Percentiles rank a stretch among this genome's conserved stretches.
Conservation (phyloP, 1,140 invertebrate genomes). For the Arctopsyche grandis region DNA sequence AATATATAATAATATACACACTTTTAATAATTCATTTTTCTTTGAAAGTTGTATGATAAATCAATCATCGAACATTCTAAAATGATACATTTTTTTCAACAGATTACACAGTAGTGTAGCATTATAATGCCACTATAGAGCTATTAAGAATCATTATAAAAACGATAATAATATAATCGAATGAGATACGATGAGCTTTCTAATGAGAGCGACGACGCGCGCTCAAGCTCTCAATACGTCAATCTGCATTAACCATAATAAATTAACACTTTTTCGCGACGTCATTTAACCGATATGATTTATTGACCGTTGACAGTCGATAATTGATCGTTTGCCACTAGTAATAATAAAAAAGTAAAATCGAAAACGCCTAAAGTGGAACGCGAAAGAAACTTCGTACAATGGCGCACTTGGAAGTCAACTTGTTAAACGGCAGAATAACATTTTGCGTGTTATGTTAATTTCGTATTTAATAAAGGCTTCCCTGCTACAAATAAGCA, state of each 20-base stretch:
- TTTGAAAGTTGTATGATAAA: no score
- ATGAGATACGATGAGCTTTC: background rate
- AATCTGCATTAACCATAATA: background rate
- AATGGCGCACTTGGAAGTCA: background rate
- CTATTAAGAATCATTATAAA: no score
- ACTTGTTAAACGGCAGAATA: background rate
- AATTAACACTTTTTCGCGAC: no score
- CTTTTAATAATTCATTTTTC: no score
- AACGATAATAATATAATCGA: background rate
- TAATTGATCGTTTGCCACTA: background rate
- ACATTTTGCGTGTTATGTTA: background rate
- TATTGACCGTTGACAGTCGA: slow-evolving; percentile 3
- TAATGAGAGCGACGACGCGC: background rate
- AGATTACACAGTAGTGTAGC: no score
- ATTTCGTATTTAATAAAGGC: background rate
- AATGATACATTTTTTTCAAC: no score
- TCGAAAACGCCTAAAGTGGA: no score
- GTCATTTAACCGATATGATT: background rate
- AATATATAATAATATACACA: no score
- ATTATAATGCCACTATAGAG: slow-evolving; percentile 5
- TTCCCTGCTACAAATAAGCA: no score
- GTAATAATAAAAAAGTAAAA: no score
- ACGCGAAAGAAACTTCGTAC: no score
- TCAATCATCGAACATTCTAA: no score
- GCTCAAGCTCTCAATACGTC: background rate